These are phyloP conservation scores for Darevskia mixta DNA, from an alignment of 2,797 vertebrate species.

Conservation along the genomic window DNA sequence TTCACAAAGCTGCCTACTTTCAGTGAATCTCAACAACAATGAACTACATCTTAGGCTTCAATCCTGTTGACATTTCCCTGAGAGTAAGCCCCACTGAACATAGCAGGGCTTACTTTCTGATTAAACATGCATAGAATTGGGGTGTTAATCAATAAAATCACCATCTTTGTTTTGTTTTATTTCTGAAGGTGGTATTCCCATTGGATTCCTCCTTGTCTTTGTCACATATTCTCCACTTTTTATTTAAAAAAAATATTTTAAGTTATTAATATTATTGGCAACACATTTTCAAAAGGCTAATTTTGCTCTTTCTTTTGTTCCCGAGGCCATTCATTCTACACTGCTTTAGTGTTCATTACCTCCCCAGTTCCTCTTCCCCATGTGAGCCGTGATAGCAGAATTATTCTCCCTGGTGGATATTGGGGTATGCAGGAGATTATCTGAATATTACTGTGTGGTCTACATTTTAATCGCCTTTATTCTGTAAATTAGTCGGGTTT, in stretches of 20 bases:
- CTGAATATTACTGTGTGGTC: conserved; percentile 70
- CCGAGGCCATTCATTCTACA: conserved; percentile 11
- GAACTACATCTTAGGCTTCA: neutral
- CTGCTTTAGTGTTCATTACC: conserved; percentile 23
- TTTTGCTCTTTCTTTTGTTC: conserved; percentile 45
- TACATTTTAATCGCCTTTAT: conserved; percentile 76
- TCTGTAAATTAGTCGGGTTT: conserved; percentile 74
- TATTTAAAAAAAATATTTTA: conserved; percentile 44
- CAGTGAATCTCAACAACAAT: neutral
- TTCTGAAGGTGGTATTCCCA: neutral
- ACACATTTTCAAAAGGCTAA: conserved; percentile 54
- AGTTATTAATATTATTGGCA: conserved; percentile 48
- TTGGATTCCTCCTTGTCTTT: neutral
- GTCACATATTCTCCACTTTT: conserved; percentile 45
- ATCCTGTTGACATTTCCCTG: neutral
- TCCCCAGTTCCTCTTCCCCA: neutral
- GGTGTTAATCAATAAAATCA: neutral
- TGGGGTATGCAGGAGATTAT: conserved; percentile 66
- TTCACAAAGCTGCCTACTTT: too few species aligned
- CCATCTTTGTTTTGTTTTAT: neutral
- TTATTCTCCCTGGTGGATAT: conserved; percentile 61
- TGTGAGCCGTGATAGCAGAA: conserved; percentile 15
- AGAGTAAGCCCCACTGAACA: too few species aligned
- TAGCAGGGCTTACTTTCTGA: neutral
- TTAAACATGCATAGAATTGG: neutral